Conservation (phyloP, 2,113 vertebrate genomes). For the Psephotus haematonotus region DNA sequence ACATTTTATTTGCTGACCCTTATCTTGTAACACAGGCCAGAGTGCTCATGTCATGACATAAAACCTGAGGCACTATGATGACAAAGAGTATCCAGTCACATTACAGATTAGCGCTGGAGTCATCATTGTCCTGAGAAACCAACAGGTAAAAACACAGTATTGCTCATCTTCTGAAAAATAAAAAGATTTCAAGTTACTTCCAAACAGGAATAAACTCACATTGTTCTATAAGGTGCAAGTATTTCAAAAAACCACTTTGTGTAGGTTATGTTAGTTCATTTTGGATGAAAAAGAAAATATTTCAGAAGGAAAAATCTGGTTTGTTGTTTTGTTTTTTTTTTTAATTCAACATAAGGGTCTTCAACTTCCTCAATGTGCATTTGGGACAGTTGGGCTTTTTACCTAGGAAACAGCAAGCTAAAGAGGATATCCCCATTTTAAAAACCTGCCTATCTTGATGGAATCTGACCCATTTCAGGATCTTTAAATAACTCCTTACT, state of each 20-base stretch:
- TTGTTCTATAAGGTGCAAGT: neutral
- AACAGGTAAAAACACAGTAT: neutral
- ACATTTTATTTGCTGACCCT: neutral
- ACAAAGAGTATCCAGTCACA: neutral
- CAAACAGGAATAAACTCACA: neutral
- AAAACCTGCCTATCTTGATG: neutral
- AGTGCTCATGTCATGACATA: neutral
- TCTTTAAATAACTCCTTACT: slow-evolving; percentile 36
- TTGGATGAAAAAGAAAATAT: neutral
- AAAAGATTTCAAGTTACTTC: neutral
- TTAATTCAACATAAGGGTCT: neutral
- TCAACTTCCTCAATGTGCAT: neutral
- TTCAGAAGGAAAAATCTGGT: neutral
- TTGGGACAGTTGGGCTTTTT: neutral
- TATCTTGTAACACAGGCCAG: accelerated
- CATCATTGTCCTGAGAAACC: neutral
- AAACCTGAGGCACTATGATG: neutral
- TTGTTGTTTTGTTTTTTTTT: neutral
- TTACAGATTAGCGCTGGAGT: neutral
- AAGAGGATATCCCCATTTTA: neutral
- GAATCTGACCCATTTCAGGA: slow-evolving; percentile 1
- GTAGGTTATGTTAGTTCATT: neutral
- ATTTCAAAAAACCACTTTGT: neutral
- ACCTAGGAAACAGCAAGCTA: neutral
- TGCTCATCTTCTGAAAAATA: neutral